A percentile compares a stretch with the other conserved stretches of the same genome.
phyloP scores from a whole-genome alignment of 2,888 invertebrate species.

The Lamproptera curius region DNA sequence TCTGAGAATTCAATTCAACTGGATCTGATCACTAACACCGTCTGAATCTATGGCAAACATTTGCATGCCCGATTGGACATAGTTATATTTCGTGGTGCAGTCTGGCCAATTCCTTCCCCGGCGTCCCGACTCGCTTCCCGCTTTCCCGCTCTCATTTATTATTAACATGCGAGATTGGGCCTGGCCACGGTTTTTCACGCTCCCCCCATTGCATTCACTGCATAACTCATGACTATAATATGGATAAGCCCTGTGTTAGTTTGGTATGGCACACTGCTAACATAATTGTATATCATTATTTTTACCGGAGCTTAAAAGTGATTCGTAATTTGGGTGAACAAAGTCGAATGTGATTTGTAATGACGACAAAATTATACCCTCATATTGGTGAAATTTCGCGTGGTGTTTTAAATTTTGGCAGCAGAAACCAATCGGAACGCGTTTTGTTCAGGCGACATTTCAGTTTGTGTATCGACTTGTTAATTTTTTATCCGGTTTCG shows the following conservation, averaged over 20 bases:
- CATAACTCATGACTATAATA: constrained; percentile 71
- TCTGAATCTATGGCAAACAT: constrained; percentile 56
- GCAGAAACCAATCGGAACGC: too few relatives aligned
- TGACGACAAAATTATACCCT: too few relatives aligned
- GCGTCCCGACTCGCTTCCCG: constrained; percentile 45
- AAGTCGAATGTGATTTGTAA: too few relatives aligned
- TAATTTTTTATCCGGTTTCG: too few relatives aligned
- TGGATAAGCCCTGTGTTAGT: constrained; percentile 61
- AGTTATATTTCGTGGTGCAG: constrained; percentile 54
- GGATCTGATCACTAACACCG: constrained; percentile 36
- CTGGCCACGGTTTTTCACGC: constrained; percentile 66
- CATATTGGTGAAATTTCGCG: too few relatives aligned
- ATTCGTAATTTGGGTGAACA: too few relatives aligned
- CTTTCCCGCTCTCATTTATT: constrained; percentile 66
- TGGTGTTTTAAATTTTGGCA: too few relatives aligned
- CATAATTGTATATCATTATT: constrained; percentile 3
- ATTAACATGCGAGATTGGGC: constrained; percentile 55
- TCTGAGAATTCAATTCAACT: too few relatives aligned
- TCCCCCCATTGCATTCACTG: constrained; percentile 53
- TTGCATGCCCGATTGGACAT: constrained; percentile 56
- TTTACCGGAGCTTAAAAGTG: too few relatives aligned
- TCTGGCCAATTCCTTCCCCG: constrained; percentile 53
- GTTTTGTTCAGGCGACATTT: too few relatives aligned
- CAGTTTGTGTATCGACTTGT: too few relatives aligned
- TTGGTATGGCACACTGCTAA: constrained; percentile 39